Evolutionary conservation across 2,888 invertebrate species (phyloP).

Genomic region (Eudemis profundana): DNA sequence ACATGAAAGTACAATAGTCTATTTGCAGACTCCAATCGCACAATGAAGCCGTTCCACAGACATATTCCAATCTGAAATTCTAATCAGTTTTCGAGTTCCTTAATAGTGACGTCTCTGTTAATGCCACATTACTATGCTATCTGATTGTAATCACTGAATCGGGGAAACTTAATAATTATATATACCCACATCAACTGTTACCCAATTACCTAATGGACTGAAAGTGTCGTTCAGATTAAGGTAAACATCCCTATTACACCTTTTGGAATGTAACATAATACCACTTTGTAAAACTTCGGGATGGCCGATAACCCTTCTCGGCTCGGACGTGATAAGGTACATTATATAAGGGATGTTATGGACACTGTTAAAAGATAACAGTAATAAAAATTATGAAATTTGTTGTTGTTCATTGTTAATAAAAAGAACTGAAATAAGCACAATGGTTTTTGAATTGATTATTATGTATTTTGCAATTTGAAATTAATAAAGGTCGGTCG

Average conservation of each 20-base stretch:
- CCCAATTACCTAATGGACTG: conserved; percentile 50
- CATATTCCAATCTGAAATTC: conserved; percentile 1
- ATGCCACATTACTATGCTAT: conserved; percentile 19
- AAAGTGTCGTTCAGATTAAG: conserved; percentile 59
- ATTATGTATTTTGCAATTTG: too few species aligned
- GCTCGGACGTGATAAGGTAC: background rate
- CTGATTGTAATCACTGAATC: conserved; percentile 5
- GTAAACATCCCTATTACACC: conserved; percentile 54
- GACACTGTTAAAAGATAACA: background rate
- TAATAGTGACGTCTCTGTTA: conserved; percentile 8
- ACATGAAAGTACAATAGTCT: too few species aligned
- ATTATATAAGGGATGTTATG: background rate
- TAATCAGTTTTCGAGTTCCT: background rate
- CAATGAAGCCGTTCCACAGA: background rate
- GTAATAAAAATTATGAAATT: too few species aligned
- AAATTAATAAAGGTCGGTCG: too few species aligned
- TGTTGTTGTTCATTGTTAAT: too few species aligned
- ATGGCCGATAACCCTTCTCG: conserved; percentile 15
- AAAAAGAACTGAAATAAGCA: too few species aligned
- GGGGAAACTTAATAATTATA: conserved; percentile 47
- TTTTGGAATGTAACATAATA: conserved; percentile 47
- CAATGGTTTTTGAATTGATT: too few species aligned
- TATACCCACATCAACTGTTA: conserved; percentile 47
- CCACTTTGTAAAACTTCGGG: conserved; percentile 36
- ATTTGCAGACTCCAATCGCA: background rate